Percentiles rank a stretch among this genome's conserved stretches.
Conservation (phyloP, 2,888 invertebrate species). For the Drosophila sordidula region DNA sequence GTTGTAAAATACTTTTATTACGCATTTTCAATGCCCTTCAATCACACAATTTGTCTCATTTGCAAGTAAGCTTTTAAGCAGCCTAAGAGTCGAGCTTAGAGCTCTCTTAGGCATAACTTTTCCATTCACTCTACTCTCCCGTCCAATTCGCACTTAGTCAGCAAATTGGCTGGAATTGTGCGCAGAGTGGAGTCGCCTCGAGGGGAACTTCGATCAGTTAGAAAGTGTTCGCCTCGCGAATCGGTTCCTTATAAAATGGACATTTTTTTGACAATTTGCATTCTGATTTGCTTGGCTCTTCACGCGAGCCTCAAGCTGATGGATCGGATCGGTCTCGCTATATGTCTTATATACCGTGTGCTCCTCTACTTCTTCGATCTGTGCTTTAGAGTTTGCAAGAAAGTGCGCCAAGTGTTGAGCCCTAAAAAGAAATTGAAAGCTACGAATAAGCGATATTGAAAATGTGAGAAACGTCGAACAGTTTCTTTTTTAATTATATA, state of each 20-base stretch:
- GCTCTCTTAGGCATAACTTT: not conserved
- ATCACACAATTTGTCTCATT: too few relatives aligned
- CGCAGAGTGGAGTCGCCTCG: not conserved
- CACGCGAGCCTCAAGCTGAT: not conserved
- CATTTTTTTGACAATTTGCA: not conserved
- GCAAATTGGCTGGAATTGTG: not conserved
- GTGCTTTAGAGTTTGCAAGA: not conserved
- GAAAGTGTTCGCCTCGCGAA: not conserved
- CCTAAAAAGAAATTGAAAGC: not conserved
- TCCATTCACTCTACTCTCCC: not conserved
- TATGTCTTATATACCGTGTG: not conserved
- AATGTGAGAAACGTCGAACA: not conserved
- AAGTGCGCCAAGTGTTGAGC: constrained; percentile 1
- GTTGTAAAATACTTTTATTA: too few relatives aligned
- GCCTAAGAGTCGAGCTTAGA: not conserved
- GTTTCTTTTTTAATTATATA: too few relatives aligned
- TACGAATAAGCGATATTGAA: not conserved
- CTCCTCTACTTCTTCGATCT: not conserved
- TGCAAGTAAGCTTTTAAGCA: too few relatives aligned
- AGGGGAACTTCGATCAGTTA: constrained; percentile 8
- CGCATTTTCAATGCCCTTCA: too few relatives aligned
- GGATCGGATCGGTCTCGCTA: not conserved
- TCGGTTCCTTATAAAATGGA: constrained; percentile 14
- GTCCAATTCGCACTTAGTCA: not conserved
- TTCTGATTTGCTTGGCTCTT: constrained; percentile 9